Evolutionary conservation across 1,140 invertebrate species (phyloP), one percentile per base, ranked within the genome.

Genomic region (Ostrea denselamellosa): DNA sequence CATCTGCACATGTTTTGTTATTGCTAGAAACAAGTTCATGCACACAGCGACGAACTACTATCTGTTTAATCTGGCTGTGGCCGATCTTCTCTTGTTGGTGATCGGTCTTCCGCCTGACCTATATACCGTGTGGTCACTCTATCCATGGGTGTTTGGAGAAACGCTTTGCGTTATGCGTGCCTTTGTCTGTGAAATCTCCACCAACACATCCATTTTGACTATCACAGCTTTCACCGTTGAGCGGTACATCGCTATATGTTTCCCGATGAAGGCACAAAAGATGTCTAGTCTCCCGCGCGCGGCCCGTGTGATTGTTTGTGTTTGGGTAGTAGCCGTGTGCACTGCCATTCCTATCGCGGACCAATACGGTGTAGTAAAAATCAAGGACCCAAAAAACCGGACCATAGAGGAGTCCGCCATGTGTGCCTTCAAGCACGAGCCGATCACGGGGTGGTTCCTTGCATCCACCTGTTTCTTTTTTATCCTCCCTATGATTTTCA

Each of bases 11-110:
- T 94, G 93, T 85, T 87, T 94, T 56, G 93, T 94, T 9, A 93
- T 94, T 44, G 90, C 89, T 2, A 92, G 91, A 85, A 94, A 94
- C 83, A 94, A 93, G 83, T 92, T 91, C 85, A 96, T 96, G 96
- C 95, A 96, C 90, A 96, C 96, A 4, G 95, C 95, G 8, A 96
- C 96, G 53, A 99, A 99, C 94, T 98, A 97, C 92, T 99, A 99
- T 93, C 95, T 99, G 71, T 99, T 98, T 94, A 97, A 97, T 93
- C 95, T 99, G 92, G 98, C 98, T 8, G 95, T 99, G 68, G 98
- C 98, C 0, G 99, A 99, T 94, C 96, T 99, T 34, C 94, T 99
- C 10, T 95, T 99, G 7, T 96, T 99, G 2, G 85, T 96, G 4
- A 90, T 96, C 2, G 98, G 98, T 88, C 95, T 98, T 81, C 97